Evolutionary conservation across 2,888 invertebrate species (phyloP).

Genomic region (Megamerina dolium): DNA sequence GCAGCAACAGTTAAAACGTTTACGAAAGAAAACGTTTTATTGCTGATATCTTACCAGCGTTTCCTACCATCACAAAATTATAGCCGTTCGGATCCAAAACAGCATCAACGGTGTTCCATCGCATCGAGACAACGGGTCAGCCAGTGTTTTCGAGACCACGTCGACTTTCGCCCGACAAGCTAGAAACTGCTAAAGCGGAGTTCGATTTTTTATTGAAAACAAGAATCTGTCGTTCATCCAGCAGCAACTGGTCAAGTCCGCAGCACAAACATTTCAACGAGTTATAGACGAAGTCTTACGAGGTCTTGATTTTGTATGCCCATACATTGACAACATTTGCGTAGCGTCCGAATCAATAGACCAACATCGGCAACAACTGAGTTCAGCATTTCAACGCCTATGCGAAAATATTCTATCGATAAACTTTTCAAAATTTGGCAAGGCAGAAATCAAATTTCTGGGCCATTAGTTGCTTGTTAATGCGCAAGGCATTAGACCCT

Average conservation of each 20-base stretch:
- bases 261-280: no score
- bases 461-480: slow-evolving; percentile 18
- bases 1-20: no score
- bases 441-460: slow-evolving; percentile 6
- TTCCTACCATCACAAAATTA: slow-evolving; percentile 7
- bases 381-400: not conserved
- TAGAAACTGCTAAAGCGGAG: slow-evolving; percentile 18
- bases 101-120: slow-evolving; percentile 6
- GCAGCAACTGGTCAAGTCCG: slow-evolving; percentile 11
- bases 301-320: no score
- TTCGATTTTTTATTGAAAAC: slow-evolving; percentile 10
- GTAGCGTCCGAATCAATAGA: no score
- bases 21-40: no score
- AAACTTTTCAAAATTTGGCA: slow-evolving; percentile 14
- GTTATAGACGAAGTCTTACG: no score
- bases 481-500: slow-evolving; percentile 15
- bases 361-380: no score
- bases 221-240: slow-evolving; percentile 13
- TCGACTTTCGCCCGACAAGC: slow-evolving; percentile 30
- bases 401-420: slow-evolving; percentile 7
- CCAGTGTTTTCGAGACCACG: slow-evolving; percentile 13
- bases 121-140: slow-evolving; percentile 8
- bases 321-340: no score
- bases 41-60: slow-evolving; percentile 1
- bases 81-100: slow-evolving; percentile 5